Evolutionary conservation across 1,140 invertebrate species (phyloP).

Genomic region (Megathymus violae): DNA sequence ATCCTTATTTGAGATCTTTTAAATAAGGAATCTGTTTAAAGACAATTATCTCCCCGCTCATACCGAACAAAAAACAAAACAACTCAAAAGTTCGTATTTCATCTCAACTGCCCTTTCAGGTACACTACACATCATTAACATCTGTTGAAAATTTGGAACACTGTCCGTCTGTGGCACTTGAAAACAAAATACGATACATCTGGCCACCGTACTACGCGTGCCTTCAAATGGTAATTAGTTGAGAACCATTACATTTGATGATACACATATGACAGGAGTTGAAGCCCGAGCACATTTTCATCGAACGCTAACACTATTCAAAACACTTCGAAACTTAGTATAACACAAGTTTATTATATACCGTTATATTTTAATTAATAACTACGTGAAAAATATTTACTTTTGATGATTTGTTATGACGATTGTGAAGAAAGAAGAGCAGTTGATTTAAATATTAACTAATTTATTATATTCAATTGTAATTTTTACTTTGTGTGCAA

Average conservation of each 20-base stretch:
- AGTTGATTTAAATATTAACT: no score
- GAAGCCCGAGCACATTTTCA: slow-evolving; percentile 11
- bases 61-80: background rate
- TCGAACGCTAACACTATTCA: background rate
- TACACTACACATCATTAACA: slow-evolving; percentile 34
- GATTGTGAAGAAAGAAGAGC: no score
- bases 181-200: slow-evolving; percentile 42
- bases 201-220: slow-evolving; percentile 64
- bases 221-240: slow-evolving; percentile 67
- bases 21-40: slow-evolving; percentile 6
- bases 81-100: slow-evolving; percentile 17
- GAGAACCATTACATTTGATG: slow-evolving; percentile 51
- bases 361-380: no score
- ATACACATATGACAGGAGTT: slow-evolving; percentile 37
- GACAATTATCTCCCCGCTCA: slow-evolving; percentile 4
- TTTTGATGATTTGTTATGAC: no score
- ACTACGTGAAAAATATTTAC: no score
- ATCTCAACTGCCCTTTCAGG: slow-evolving; percentile 29
- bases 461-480: no score
- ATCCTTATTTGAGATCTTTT: no score
- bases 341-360: background rate
- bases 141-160: slow-evolving; percentile 35
- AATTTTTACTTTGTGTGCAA: no score
- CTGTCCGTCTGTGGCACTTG: slow-evolving; percentile 26
- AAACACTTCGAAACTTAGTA: background rate